Evolutionary conservation across 2,797 vertebrate species (phyloP), one percentile per base, ranked within the genome.

Genomic region (Acomys russatus): DNA sequence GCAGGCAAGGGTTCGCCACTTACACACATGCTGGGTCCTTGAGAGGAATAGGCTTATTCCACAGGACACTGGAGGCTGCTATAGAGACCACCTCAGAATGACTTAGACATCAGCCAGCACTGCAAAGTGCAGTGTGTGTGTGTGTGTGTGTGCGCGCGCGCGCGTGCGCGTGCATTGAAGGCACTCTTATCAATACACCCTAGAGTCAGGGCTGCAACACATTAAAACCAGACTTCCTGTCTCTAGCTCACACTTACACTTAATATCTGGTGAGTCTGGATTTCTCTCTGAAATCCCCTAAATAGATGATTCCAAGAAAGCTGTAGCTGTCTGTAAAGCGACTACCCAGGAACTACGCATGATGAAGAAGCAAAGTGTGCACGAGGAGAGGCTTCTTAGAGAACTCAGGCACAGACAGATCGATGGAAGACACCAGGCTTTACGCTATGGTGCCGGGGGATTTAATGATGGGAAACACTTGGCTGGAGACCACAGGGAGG

Each of bases 211-310:
- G 6, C 73, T 33, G 20, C 1, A 61, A 28, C 22, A 54, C 18
- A 44, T 64, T 90, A 90, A 68, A 93, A 92, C 88, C 71, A 91
- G 18, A 80, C 10, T 38, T 17, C 73, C 78, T 84, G 74, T 73
- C n/a, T 54, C 83, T 5, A 64, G 61, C 61, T 91, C n/a, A 49
- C 38, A 85, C 59, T 22, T 30, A 79, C 8, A 70, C 51, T 71
- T 66, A 74, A 76, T 33, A 68, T 25, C 63, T 38, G 73, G 14
- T 79, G 78, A 61, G 7, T 85, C 80, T 51, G 9, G 77, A 56
- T 22, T 35, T 35, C 44, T 54, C 96, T 83, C 30, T 78, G 68
- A 91, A 82, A 82, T 86, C 33, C 35, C 94, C 25, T n/a, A 71
- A 44, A 82, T 85, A 92, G 14, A 64, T 30, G 68, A 28, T 90